Conservation (phyloP, 37 sponge, comb jelly and placozoan genomes). For the Theonella swinhoei region DNA sequence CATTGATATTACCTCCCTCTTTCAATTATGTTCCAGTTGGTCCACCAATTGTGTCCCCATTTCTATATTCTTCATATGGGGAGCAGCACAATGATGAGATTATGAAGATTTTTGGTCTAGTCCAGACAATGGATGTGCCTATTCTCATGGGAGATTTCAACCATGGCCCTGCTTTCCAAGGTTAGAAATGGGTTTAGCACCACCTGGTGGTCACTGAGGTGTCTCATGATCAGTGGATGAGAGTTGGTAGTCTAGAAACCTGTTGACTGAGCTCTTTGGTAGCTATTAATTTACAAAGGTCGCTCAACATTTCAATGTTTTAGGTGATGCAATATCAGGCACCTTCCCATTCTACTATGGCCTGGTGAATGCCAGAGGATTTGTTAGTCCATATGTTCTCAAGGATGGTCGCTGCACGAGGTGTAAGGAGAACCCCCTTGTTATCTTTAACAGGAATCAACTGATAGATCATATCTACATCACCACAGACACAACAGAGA, state of each 20-base stretch:
- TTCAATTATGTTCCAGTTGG: constrained; percentile 32
- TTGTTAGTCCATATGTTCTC: constrained; percentile 21
- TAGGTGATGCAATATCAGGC: not conserved
- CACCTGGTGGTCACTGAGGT: too few species aligned
- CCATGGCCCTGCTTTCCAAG: constrained; percentile 13
- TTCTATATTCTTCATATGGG: constrained; percentile 10
- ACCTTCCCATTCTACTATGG: constrained; percentile 23
- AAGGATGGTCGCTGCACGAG: constrained; percentile 17
- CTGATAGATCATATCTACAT: not conserved
- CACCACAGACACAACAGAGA: constrained; percentile 1
- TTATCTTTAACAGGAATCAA: not conserved
- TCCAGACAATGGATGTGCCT: not conserved
- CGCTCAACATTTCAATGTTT: too few species aligned
- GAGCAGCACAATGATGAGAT: constrained; percentile 27
- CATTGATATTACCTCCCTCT: not conserved
- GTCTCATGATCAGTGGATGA: too few species aligned
- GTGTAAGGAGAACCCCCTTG: constrained; percentile 4
- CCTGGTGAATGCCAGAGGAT: constrained; percentile 4
- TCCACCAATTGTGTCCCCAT: constrained; percentile 17
- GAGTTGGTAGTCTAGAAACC: too few species aligned
- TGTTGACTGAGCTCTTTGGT: too few species aligned
- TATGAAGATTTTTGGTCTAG: not conserved
- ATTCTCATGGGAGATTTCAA: constrained; percentile 34
- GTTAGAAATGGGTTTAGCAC: too few species aligned
- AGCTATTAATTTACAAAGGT: too few species aligned